Percentiles rank a stretch among this genome's conserved stretches.
Evolutionary conservation across 2,113 vertebrate species (phyloP).

Genomic region (Lota lota): DNA sequence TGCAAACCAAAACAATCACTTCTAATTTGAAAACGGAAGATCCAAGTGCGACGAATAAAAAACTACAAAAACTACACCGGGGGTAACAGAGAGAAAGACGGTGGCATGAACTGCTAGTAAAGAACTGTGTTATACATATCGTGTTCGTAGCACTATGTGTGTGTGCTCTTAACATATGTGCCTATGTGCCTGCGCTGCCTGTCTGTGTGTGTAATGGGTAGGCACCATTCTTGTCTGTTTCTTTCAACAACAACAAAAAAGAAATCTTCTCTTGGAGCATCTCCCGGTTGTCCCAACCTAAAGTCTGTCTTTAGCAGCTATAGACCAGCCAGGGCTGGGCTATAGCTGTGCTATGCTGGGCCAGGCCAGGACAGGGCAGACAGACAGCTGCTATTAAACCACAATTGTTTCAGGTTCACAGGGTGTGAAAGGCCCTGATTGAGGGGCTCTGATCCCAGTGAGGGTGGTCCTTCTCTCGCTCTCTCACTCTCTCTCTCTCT

Average conservation of each 20-base stretch:
- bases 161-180: background rate
- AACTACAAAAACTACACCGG: too few species aligned
- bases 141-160: too few species aligned
- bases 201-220: conserved; percentile 12
- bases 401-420: conserved; percentile 89
- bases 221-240: conserved; percentile 1
- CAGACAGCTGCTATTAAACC: conserved; percentile 86
- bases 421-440: conserved; percentile 84
- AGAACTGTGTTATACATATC: too few species aligned
- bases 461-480: conserved; percentile 74
- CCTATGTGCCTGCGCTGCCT: background rate
- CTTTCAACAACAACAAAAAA: background rate
- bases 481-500: conserved; percentile 27
- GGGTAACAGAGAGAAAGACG: too few species aligned
- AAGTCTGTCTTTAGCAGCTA: conserved; percentile 28
- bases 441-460: conserved; percentile 79
- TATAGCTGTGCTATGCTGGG: conserved; percentile 17
- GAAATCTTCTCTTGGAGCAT: conserved; percentile 48
- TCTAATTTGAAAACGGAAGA: too few species aligned
- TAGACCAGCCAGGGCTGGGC: conserved; percentile 2
- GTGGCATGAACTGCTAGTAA: too few species aligned
- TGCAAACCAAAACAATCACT: too few species aligned
- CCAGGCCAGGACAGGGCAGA: conserved; percentile 32
- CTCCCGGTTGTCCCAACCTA: conserved; percentile 30
- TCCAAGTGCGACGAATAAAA: too few species aligned